Conservation (phyloP, 2,113 vertebrate species). For the Bungarus multicinctus region DNA sequence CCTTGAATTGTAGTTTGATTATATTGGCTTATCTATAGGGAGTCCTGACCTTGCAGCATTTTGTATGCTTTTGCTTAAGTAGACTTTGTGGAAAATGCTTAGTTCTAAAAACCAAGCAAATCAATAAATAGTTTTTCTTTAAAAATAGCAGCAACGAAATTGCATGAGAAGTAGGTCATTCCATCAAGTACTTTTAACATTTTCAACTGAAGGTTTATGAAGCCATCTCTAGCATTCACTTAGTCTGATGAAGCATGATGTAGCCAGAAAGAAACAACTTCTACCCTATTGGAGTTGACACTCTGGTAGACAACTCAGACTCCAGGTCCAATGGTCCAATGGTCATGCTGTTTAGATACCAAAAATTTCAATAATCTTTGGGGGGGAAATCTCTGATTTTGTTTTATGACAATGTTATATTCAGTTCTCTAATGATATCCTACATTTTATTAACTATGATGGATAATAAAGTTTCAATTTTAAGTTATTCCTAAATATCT, state of each 20-base stretch:
- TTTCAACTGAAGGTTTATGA: not conserved
- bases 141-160: not conserved
- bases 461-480: not conserved
- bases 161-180: constrained; percentile 3
- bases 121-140: not conserved
- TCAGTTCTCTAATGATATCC: not conserved
- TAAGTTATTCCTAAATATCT: not conserved
- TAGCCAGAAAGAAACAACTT: not conserved
- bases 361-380: not conserved
- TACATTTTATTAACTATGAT: not conserved
- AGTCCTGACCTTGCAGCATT: constrained; percentile 8
- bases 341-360: not conserved
- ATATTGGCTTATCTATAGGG: constrained; percentile 10
- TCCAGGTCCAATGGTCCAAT: not conserved
- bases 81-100: not conserved
- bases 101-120: constrained; percentile 13
- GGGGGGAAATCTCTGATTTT: not conserved
- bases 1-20: constrained; percentile 16
- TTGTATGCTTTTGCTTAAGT: not conserved
- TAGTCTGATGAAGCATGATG: not conserved
- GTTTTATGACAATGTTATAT: not conserved
- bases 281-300: not conserved
- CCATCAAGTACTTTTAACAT: not conserved
- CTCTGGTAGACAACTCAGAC: not conserved
- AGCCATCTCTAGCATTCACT: not conserved